Base-by-base conservation (phyloP, 2,113 vertebrate genomes). In the Atrichornis clamosus region DNA sequence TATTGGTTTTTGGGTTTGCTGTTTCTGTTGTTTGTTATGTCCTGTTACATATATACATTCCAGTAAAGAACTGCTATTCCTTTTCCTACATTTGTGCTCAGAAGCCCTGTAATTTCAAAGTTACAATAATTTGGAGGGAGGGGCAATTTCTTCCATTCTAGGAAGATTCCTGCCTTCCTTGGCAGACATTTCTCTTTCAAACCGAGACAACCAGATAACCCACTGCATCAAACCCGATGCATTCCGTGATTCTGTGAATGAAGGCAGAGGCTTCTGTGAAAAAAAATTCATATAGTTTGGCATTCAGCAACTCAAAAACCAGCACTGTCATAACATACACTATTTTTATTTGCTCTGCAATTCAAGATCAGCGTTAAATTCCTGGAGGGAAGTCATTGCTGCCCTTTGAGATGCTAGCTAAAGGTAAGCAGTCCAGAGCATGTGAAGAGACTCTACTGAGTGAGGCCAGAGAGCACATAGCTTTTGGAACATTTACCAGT, bases 341-440 rank as follows among this genome's bases (percentile, higher is more conserved):
- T 46, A 7, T 15, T 80, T 60, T 11, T 11, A 20, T 39, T 16
- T 50, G 67, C 22, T 11, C n/a, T 0, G 0, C 5, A 4, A 46
- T 12, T 11, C 37, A 42, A 42, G 21, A 28, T 64, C 13, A 60
- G 33, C 2, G 0, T 17, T 52, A 8, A 69, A 69, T 46, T 80
- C 35, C 44, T 41, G 49, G 8, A 52, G 35, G 30, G 39, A 67
- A 41, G 10, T 32, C 42, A 50, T 5, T 4, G 6, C 37, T 60
- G 22, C 27, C 39, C 37, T 39, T 60, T 9, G 23, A 55, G 35
- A 53, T 84, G 26, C 33, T 30, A 69, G 30, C 13, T 33, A 55
- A 46, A 69, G 33, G 35, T 8, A 37, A 58, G 35, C 17, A 68
- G 52, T 59, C 32, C 39, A 46, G 33, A 68, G 33, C 0, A 2